Percentiles rank a stretch among this genome's conserved stretches.
These are phyloP conservation scores for Periplaneta americana DNA, from an alignment of 1,140 invertebrate genomes.

Conservation along the genomic window DNA sequence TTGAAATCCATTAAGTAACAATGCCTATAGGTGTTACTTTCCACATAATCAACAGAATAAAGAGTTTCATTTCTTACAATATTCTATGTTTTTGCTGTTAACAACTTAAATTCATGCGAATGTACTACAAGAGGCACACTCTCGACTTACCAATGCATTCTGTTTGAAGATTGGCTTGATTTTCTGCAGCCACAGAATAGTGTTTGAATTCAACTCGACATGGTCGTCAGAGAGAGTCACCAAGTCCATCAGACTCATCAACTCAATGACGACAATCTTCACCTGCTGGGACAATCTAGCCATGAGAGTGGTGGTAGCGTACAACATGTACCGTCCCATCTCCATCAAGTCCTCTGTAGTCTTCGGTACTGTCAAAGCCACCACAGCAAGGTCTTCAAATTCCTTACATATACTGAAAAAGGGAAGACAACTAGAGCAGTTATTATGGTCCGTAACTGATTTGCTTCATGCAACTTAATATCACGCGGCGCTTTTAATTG, in stretches of 20 bases:
- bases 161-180: conserved; percentile 67
- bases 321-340: conserved; percentile 56
- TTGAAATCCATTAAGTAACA: background rate
- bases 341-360: conserved; percentile 68
- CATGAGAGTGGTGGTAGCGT: conserved; percentile 53
- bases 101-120: background rate
- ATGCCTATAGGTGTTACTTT: background rate
- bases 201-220: conserved; percentile 56
- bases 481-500: background rate
- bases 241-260: conserved; percentile 61
- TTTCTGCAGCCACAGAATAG: conserved; percentile 63
- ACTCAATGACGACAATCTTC: conserved; percentile 50
- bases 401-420: conserved; percentile 22
- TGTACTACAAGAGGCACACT: background rate
- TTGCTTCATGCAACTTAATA: no score
- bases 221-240: conserved; percentile 57
- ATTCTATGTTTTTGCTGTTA: background rate
- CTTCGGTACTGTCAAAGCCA: conserved; percentile 54
- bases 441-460: no score
- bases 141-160: conserved; percentile 46
- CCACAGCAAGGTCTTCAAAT: conserved; percentile 29
- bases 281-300: conserved; percentile 56
- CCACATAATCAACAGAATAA: no score
- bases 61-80: no score
- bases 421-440: background rate